Evolutionary conservation across 2,888 invertebrate genomes (phyloP).

Genomic region (Epistrophella euchroma): DNA sequence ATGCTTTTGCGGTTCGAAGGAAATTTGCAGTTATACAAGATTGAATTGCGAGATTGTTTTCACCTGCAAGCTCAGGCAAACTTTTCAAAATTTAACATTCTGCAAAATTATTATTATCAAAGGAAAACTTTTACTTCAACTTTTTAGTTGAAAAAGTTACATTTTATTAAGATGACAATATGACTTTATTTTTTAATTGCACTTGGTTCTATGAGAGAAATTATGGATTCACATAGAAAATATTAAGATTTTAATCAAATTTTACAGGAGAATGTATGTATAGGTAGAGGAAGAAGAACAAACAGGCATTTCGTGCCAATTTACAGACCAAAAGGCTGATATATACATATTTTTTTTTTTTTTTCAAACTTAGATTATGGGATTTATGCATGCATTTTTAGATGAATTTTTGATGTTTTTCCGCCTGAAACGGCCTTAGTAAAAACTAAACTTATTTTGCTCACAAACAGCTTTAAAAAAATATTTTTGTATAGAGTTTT

Average conservation of each 20-base stretch:
- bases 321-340: no score
- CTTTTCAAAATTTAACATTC: constrained; percentile 47
- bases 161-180: constrained; percentile 39
- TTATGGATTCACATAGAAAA: background rate
- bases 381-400: no score
- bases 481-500: no score
- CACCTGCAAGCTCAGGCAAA: constrained; percentile 15
- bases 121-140: constrained; percentile 34
- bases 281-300: background rate
- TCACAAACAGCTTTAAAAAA: no score
- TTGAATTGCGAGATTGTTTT: constrained; percentile 53
- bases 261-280: background rate
- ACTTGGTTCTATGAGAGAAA: background rate
- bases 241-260: background rate
- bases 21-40: constrained; percentile 43
- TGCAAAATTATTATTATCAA: constrained; percentile 29
- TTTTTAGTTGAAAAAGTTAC: background rate
- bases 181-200: constrained; percentile 21
- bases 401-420: no score
- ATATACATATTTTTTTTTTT: no score
- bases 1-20: background rate
- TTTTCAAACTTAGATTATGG: no score
- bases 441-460: no score
- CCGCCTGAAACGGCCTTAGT: no score
- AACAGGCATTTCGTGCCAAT: no score